These are phyloP conservation scores for Meda fulgida DNA, from an alignment of 2,797 vertebrate genomes.

Conservation along the genomic window DNA sequence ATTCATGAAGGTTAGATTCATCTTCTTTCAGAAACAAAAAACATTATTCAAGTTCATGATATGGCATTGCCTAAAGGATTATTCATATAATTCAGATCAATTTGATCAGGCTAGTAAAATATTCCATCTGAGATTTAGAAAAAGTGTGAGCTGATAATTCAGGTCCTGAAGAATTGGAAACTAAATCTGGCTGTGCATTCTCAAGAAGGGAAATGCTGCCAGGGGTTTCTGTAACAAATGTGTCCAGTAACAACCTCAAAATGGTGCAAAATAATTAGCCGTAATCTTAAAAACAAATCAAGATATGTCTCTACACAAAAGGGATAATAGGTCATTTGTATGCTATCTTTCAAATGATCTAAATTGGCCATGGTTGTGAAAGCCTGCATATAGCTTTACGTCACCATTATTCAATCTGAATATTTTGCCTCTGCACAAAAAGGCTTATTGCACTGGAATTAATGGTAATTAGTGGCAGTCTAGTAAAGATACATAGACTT, in stretches of 20 bases:
- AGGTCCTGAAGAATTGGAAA: background rate
- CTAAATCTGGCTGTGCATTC: constrained; percentile 3
- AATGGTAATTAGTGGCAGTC: constrained; percentile 22
- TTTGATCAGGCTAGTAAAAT: background rate
- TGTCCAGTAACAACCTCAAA: background rate
- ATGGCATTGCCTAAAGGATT: background rate
- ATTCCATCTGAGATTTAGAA: background rate
- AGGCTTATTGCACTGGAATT: constrained; percentile 1
- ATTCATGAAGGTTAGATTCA: background rate
- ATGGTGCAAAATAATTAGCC: constrained; percentile 48
- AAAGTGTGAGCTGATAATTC: background rate
- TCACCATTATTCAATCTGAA: constrained; percentile 21
- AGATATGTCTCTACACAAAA: constrained; percentile 47
- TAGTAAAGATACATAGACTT: constrained; percentile 7
- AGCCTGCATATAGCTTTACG: constrained; percentile 7
- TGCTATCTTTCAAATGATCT: constrained; percentile 50
- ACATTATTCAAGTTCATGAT: background rate
- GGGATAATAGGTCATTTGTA: constrained; percentile 50
- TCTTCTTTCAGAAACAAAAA: background rate
- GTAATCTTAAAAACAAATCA: constrained; percentile 51
- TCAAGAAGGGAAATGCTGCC: background rate
- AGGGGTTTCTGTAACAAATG: background rate
- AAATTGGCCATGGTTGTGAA: constrained; percentile 33
- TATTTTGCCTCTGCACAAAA: constrained; percentile 17
- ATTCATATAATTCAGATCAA: background rate